Base-by-base conservation (phyloP, 2,113 vertebrate species). In the Theristicus caerulescens region DNA sequence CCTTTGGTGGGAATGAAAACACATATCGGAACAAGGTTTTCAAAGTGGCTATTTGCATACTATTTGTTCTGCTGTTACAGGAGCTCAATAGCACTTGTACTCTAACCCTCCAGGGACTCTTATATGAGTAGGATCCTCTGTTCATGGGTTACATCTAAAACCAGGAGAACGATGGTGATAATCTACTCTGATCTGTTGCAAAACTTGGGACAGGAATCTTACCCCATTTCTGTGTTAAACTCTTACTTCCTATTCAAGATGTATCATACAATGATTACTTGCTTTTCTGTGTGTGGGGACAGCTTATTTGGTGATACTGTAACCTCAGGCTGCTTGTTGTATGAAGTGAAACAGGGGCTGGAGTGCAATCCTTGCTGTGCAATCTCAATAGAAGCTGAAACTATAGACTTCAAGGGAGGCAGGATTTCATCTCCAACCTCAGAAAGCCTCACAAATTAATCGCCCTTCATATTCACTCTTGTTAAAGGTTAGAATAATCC, bases 401-500 rank as follows among this genome's bases (percentile, higher is more conserved):
- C 71, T 38, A 31, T 8, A 66, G 74, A 62, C 52, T 89, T 76
- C 18, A n/a, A 90, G 58, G 46, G 49, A 94, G 51, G 10, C 17
- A 8, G 51, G 44, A 85, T 95, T 78, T 76, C 32, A 38, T 80
- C 83, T 87, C 66, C 80, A 80, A 1, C 66, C 51, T 89, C n/a
- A 86, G 86, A 92, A 91, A 80, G 49, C n/a, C 38, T 85, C 79
- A 38, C 66, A 73, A 80, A 93, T 89, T 91, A 96, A 89, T 94
- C 0, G 3, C 54, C 67, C 59, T 94, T 93, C 66, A 58, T 17
- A 6, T 79, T 79, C 8, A 2, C 52, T 92, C 73, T 86, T 79
- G 81, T 79, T 94, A 96, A 97, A 94, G 95, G 97, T 96, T 97
- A 95, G 83, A 95, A 91, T 93, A 97, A 95, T 94, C 91, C 27